A percentile compares a stretch with the other conserved stretches of the same genome.
phyloP scores from a whole-genome alignment of 2,888 invertebrate genomes.

The Epistrophe eligans region DNA sequence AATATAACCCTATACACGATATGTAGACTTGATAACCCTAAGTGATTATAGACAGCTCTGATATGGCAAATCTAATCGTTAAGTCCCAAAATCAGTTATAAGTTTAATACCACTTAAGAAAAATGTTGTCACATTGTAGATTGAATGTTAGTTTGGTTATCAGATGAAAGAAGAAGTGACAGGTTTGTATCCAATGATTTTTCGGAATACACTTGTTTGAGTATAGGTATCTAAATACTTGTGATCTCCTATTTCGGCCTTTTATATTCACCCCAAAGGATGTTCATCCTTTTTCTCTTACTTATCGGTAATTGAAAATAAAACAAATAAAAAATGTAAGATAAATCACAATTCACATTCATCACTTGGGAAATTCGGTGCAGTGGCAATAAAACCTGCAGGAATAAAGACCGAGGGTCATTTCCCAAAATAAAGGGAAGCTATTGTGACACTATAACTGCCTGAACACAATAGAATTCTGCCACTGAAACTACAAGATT shows the following conservation, averaged over 20 bases:
- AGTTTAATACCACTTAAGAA: constrained; percentile 2
- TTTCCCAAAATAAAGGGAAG: too few species aligned
- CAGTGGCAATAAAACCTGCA: too few species aligned
- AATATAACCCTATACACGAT: not conserved
- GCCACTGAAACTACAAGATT: too few species aligned
- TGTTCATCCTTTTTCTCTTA: too few species aligned
- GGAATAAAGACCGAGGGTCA: too few species aligned
- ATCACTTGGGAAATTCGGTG: too few species aligned
- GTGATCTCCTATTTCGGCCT: not conserved
- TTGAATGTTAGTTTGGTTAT: not conserved
- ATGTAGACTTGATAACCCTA: constrained; percentile 10
- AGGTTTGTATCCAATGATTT: not conserved
- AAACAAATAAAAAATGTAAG: too few species aligned
- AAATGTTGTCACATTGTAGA: not conserved
- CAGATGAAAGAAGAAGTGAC: not conserved
- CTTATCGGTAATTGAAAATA: too few species aligned
- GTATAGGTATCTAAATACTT: not conserved
- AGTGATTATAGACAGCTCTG: constrained; percentile 8
- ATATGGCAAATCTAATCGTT: constrained; percentile 17
- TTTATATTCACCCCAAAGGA: not conserved
- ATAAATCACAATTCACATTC: too few species aligned
- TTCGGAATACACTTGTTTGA: not conserved
- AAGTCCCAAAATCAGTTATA: constrained; percentile 20
- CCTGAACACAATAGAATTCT: too few species aligned
- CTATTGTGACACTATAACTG: too few species aligned